These are phyloP conservation scores for Gallinago nigripennis DNA, from an alignment of 2,797 vertebrate species.

Conservation along the genomic window DNA sequence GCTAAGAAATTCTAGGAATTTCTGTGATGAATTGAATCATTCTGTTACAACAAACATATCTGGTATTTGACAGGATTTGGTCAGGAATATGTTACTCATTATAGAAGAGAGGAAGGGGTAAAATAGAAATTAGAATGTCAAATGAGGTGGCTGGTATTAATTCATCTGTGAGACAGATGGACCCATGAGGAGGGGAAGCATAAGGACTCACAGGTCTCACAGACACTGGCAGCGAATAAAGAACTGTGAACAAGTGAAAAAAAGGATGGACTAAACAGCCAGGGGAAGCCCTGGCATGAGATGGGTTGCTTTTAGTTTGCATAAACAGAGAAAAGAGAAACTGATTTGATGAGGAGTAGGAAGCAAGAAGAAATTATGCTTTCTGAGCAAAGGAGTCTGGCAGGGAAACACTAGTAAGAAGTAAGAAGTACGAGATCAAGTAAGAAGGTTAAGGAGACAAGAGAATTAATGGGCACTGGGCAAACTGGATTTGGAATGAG, in stretches of 20 bases:
- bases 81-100: fast-evolving
- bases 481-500: neutral
- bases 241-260: neutral
- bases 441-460: neutral
- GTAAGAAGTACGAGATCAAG: neutral
- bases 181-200: neutral
- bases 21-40: neutral
- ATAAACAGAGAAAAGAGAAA: neutral
- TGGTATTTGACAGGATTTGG: neutral
- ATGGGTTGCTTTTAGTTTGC: neutral
- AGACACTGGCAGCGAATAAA: neutral
- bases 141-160: neutral
- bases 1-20: neutral
- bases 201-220: neutral
- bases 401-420: neutral
- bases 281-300: neutral
- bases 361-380: neutral
- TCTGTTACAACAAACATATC: neutral
- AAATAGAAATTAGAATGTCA: neutral
- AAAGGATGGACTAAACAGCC: neutral
- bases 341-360: neutral
- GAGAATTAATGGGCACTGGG: neutral
- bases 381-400: neutral
- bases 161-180: neutral
- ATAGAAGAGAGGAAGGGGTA: neutral